phyloP scores from a whole-genome alignment of 92 coral and sea anemone species.

The Galaxea fascicularis region DNA sequence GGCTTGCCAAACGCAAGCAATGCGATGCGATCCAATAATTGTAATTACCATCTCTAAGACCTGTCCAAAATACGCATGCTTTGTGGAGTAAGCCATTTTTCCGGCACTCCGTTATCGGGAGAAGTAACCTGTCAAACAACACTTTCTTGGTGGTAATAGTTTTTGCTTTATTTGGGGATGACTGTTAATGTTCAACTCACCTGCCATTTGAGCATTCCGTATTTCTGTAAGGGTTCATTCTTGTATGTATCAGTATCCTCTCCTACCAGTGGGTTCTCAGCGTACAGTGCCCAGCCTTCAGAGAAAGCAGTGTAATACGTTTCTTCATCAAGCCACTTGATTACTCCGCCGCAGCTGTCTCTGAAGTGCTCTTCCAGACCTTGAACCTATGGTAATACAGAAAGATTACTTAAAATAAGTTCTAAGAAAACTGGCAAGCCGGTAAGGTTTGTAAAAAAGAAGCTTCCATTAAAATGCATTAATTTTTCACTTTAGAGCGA shows the following conservation, averaged over 20 bases:
- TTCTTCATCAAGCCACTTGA: conserved; percentile 77
- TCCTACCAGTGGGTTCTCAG: conserved; percentile 86
- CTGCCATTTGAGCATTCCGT: conserved; percentile 96
- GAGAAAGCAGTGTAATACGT: conserved; percentile 73
- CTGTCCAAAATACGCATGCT: no score
- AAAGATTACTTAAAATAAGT: no score
- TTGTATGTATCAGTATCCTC: conserved; percentile 83
- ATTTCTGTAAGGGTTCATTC: conserved; percentile 79
- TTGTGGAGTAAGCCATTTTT: no score
- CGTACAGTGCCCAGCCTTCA: conserved; percentile 96
- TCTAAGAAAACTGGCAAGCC: not conserved
- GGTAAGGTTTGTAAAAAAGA: not conserved
- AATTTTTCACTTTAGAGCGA: no score
- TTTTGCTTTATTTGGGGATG: no score
- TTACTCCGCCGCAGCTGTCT: conserved; percentile 85
- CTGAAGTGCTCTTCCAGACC: conserved; percentile 82
- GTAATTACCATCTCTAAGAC: no score
- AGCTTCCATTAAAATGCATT: not conserved
- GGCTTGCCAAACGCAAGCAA: no score
- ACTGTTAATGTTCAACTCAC: conserved; percentile 34
- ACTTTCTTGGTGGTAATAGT: no score
- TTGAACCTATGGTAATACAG: conserved; percentile 64
- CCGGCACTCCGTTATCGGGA: no score
- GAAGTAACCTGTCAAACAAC: no score
- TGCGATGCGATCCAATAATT: no score